Evolutionary conservation across 2,888 invertebrate species (phyloP), one percentile per base, ranked within the genome.

Genomic region (Chloroclysta siterata): DNA sequence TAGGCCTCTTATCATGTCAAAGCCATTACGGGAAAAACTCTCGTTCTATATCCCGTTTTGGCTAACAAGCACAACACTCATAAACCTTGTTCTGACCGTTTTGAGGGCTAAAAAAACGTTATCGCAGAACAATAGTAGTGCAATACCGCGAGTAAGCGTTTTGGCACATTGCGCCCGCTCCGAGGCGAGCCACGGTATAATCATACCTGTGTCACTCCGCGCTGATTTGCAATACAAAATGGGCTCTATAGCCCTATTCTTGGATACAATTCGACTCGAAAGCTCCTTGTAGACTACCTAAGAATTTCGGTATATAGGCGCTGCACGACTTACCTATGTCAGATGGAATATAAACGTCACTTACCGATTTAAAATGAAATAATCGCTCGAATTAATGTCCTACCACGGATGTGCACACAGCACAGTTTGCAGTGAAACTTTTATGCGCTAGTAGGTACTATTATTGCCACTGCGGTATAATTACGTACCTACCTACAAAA

Each of bases 91-190:
- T 69, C 63, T 60, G 63, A 62, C 66, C 65, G 63, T 69, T 69
- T 63, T 63, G 41, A 65, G 56, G 53, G 60, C 61, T 63, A 65
- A 71, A 69, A 69, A 72, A 71, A 67, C 66, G 63, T 69, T 69
- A 66, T 70, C 68, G 69, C 56, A 65, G 73, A 76, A 79, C 82
- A 76, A 77, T 81, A 79, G 87, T 89, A 76, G 77, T 73, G 69
- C 73, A 76, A 82, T 80, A 83, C 80, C 83, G 86, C 88, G 89
- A 89, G 85, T 89, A 90, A 90, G 89, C 90, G 91, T 89, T 90
- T 91, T 90, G 89, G 90, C 89, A 90, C 90, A 89, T 88, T 84
- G 88, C 88, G 85, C 89, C 79, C 83, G 82, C 79, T 77, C 77
- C 79, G 76, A 79, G 81, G 80, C 84, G 81, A 83, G 80, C 85